phyloP scores from a whole-genome alignment of 1,140 invertebrate species.

The Stegodyphus mimosarum region DNA sequence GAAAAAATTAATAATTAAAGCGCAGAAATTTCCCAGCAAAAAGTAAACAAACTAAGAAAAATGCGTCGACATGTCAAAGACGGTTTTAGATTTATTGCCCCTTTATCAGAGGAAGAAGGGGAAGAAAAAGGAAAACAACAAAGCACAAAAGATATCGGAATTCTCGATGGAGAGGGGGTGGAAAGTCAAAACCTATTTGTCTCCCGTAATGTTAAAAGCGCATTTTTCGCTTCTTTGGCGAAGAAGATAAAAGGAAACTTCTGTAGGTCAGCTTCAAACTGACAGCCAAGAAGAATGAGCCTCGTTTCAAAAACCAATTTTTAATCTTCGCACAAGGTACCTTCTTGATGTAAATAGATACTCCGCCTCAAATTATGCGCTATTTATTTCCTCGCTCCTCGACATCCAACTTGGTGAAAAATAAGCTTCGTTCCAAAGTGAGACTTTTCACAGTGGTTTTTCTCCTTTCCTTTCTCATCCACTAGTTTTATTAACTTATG shows the following conservation, averaged over 20 bases:
- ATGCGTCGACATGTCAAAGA: no score
- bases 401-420: background rate
- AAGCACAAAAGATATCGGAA: constrained; percentile 28
- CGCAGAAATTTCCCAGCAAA: no score
- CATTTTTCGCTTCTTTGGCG: background rate
- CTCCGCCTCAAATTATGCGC: constrained; percentile 49
- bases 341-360: constrained; percentile 39
- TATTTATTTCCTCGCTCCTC: constrained; percentile 27
- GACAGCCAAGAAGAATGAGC: constrained; percentile 31
- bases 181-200: constrained; percentile 32
- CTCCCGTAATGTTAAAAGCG: constrained; percentile 46
- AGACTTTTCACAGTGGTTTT: no score
- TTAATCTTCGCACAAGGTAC: constrained; percentile 12
- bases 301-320: constrained; percentile 34
- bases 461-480: no score
- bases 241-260: constrained; percentile 14
- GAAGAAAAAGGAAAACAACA: constrained; percentile 10
- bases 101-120: background rate
- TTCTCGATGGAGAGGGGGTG: constrained; percentile 8
- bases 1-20: no score
- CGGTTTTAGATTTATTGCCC: constrained; percentile 1
- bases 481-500: no score
- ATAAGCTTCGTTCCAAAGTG: no score
- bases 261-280: constrained; percentile 42
- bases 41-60: no score